Evolutionary conservation across 2,888 invertebrate genomes (phyloP), one percentile per base, ranked within the genome.

Genomic region (Axea sp.): DNA sequence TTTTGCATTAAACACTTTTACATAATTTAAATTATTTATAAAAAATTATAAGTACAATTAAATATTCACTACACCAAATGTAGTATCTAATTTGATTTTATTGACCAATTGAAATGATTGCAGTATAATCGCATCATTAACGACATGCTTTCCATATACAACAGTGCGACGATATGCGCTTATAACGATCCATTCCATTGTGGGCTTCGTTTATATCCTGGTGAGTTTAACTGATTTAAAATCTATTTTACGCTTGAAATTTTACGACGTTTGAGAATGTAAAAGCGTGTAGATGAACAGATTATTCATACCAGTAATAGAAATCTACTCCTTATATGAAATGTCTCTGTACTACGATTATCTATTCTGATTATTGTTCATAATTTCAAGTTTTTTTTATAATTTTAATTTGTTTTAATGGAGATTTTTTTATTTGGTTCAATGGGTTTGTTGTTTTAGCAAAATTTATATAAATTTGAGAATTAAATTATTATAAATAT

Each of bases 81-180:
- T n/a, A n/a, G n/a, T n/a, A n/a, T n/a, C n/a, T n/a, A n/a, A n/a
- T n/a, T n/a, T n/a, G n/a, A n/a, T n/a, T n/a, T n/a, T n/a, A n/a
- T n/a, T n/a, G n/a, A n/a, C n/a, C n/a, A n/a, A n/a, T n/a, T n/a
- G n/a, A n/a, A n/a, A n/a, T 72, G 64, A 84, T 89, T 89, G 22
- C 90, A 95, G 96, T 96, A 95, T 87, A 96, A 96, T 88, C 92
- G 95, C 39, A 88, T 96, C 28, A 93, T 96, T 78, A 96, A 95
- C 83, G 95, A 96, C 84, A 96, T 96, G 96, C 89, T 95, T 8
- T 93, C 94, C 0, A 93, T 95, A 0, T 96, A 95, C 88, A 95
- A 96, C 83, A 92, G 92, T 0, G 96, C 96, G 0, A 93, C 94
- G 55, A 92, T 96, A 69, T 96, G 96, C 83, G 94, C 93, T 0